Evolutionary conservation across 1,140 invertebrate species (phyloP).

Genomic region (Tribolium madens): DNA sequence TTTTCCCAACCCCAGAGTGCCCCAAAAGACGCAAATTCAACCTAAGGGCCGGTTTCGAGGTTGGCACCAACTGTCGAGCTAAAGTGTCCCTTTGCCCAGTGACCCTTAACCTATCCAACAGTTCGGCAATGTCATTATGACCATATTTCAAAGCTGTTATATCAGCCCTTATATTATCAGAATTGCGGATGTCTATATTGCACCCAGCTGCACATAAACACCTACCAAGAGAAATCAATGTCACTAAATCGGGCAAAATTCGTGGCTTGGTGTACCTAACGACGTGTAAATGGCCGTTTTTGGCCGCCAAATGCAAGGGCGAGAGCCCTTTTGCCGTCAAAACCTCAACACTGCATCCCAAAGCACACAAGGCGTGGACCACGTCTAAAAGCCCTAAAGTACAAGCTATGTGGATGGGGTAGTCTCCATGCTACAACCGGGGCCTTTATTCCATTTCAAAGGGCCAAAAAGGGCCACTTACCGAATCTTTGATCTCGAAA

Average conservation of each 20-base stretch:
- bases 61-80: slow-evolving; percentile 79
- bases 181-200: slow-evolving; percentile 76
- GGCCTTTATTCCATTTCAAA: no score
- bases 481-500: slow-evolving; percentile 77
- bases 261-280: slow-evolving; percentile 68
- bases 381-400: slow-evolving; percentile 76
- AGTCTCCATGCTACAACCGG: slow-evolving; percentile 77
- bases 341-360: slow-evolving; percentile 79
- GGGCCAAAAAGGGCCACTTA: slow-evolving; percentile 59
- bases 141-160: slow-evolving; percentile 86
- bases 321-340: slow-evolving; percentile 76
- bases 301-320: slow-evolving; percentile 82
- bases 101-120: slow-evolving; percentile 77
- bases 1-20: slow-evolving; percentile 83
- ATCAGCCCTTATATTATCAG: slow-evolving; percentile 83
- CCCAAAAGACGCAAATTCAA: slow-evolving; percentile 85
- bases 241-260: no score
- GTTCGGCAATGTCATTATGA: slow-evolving; percentile 78
- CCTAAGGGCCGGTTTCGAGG: slow-evolving; percentile 73
- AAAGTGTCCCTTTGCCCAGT: slow-evolving; percentile 72
- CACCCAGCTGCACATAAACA: slow-evolving; percentile 81
- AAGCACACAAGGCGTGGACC: slow-evolving; percentile 80
- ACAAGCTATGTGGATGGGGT: slow-evolving; percentile 81
- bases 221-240: slow-evolving; percentile 64
- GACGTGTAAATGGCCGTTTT: slow-evolving; percentile 81